A percentile compares a stretch with the other conserved stretches of the same genome.
Conservation (phyloP, 1,140 invertebrate species). For the Brachionus asplanchnoidis region DNA sequence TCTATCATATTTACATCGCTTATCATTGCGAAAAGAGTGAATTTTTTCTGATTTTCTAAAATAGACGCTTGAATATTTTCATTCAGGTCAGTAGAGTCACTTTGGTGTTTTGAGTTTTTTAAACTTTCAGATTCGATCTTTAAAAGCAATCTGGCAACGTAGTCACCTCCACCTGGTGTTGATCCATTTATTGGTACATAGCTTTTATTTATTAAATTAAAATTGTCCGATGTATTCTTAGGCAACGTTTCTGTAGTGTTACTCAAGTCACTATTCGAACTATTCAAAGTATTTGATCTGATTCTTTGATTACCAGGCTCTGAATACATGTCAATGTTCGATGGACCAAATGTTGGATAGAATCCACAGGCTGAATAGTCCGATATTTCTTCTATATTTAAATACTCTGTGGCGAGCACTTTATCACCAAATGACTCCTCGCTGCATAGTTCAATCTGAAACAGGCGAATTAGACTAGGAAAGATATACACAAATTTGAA, state of each 20-base stretch:
- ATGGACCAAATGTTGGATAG: constrained; percentile 20
- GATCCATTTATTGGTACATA: constrained; percentile 20
- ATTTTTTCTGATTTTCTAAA: neutral
- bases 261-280: neutral
- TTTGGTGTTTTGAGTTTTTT: constrained; percentile 6
- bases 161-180: constrained; percentile 12
- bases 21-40: constrained; percentile 13
- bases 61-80: neutral
- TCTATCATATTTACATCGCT: constrained; percentile 34
- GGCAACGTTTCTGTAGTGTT: neutral
- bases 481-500: constrained; percentile 30
- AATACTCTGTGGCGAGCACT: constrained; percentile 22
- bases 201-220: neutral
- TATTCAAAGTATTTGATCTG: neutral
- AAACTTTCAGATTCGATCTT: neutral
- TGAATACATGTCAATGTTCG: constrained; percentile 32
- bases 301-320: constrained; percentile 8
- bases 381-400: constrained; percentile 32
- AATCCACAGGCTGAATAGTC: neutral
- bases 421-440: constrained; percentile 7
- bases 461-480: constrained; percentile 8
- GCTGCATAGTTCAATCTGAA: constrained; percentile 7
- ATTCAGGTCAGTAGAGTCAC: neutral
- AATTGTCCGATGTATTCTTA: neutral
- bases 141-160: neutral